Evolutionary conservation across 2,113 vertebrate species (phyloP).

Genomic region (Lipophrys pholis): DNA sequence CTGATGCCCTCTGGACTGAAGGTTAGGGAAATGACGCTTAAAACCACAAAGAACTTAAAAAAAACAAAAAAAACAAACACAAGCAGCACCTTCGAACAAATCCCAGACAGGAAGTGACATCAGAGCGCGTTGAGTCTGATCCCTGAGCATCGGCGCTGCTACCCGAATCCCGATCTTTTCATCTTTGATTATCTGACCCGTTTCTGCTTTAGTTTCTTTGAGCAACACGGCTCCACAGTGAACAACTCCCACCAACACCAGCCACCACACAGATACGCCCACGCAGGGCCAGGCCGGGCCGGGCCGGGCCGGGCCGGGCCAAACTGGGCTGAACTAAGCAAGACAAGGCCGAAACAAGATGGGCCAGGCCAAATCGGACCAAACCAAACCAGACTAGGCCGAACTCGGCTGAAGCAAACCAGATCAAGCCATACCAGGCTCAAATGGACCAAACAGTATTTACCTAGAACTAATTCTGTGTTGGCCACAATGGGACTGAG

Average conservation of each 20-base stretch:
- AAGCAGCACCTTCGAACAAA: background rate
- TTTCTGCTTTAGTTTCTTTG: conserved; percentile 60
- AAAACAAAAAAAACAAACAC: background rate
- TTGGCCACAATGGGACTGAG: no score
- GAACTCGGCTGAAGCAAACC: no score
- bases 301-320: no score
- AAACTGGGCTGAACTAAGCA: no score
- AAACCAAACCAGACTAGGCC: no score
- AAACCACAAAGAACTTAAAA: background rate
- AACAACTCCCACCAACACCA: conserved; percentile 27
- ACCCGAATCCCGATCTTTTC: conserved; percentile 73
- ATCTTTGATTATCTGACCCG: conserved; percentile 77
- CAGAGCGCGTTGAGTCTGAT: conserved; percentile 41
- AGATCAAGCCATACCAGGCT: no score
- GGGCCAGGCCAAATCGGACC: no score
- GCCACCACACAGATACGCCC: conserved; percentile 5
- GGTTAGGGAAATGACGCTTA: background rate
- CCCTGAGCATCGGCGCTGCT: conserved; percentile 30
- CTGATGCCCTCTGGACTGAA: background rate
- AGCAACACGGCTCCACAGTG: conserved; percentile 76
- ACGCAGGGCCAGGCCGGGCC: background rate
- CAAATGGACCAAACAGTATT: no score
- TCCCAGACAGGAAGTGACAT: conserved; percentile 49
- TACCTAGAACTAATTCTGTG: no score
- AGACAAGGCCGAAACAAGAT: no score